Percentiles rank a stretch among this genome's conserved stretches.
These are phyloP conservation scores for Spondyliosoma cantharus DNA, from an alignment of 2,797 vertebrate species.

Conservation along the genomic window DNA sequence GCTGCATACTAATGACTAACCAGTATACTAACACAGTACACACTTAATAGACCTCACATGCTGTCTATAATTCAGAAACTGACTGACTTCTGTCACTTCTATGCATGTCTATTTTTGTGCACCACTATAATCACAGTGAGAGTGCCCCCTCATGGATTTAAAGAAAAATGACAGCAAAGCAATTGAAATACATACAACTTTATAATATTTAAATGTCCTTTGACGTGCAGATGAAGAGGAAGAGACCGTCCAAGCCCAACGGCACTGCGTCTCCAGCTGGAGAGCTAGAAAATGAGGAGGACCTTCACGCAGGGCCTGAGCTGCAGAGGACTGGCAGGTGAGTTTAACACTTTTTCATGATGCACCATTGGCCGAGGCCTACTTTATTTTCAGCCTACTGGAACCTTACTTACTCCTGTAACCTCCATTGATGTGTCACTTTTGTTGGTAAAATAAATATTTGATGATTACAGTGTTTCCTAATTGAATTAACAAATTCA, in stretches of 20 bases:
- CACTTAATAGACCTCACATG: neutral
- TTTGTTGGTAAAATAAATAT: conserved; percentile 7
- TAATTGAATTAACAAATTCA: conserved; percentile 18
- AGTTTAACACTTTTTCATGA: conserved; percentile 60
- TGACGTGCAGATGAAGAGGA: conserved; percentile 89
- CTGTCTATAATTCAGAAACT: neutral
- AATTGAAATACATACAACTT: neutral
- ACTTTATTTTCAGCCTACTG: too few relatives aligned
- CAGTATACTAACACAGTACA: neutral
- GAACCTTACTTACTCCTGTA: neutral
- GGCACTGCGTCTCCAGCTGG: conserved; percentile 85
- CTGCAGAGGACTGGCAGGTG: conserved; percentile 93
- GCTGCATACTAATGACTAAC: neutral
- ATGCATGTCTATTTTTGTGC: neutral
- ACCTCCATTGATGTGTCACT: neutral
- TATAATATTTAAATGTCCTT: conserved; percentile 15
- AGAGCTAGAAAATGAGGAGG: conserved; percentile 87
- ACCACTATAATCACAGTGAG: conserved; percentile 14
- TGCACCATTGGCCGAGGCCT: neutral
- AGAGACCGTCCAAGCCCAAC: conserved; percentile 90
- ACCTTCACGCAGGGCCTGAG: conserved; percentile 89
- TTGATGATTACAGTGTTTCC: conserved; percentile 3
- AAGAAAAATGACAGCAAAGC: conserved; percentile 20
- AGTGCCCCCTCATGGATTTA: conserved; percentile 41
- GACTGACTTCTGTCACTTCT: neutral